Evolutionary conservation across 1,140 invertebrate species (phyloP).

Genomic region (Xylocopa sonorina): DNA sequence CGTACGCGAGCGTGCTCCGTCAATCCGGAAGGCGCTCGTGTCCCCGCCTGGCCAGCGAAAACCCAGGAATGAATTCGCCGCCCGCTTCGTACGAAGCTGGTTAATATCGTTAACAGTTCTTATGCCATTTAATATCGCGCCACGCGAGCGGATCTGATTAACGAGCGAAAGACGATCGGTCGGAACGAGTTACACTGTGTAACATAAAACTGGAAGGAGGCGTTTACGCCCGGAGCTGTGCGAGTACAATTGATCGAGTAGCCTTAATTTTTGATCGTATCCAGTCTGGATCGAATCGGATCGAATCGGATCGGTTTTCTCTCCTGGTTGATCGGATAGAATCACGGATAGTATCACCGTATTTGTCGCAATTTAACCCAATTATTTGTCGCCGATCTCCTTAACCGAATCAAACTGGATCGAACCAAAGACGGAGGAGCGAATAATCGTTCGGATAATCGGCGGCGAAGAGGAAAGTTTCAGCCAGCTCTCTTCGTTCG

Average conservation of each 20-base stretch:
- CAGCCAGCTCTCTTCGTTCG: background rate
- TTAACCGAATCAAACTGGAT: constrained; percentile 4
- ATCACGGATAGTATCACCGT: constrained; percentile 1
- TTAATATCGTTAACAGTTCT: too few relatives aligned
- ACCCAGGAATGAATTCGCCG: background rate
- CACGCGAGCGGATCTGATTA: too few relatives aligned
- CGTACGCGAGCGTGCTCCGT: background rate
- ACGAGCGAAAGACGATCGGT: too few relatives aligned
- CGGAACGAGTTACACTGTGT: too few relatives aligned
- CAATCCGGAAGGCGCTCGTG: background rate
- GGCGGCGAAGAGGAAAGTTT: background rate
- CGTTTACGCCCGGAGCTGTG: too few relatives aligned
- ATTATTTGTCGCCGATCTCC: constrained; percentile 10
- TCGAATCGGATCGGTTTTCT: background rate
- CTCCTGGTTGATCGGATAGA: background rate
- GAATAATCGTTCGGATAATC: background rate
- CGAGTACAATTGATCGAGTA: background rate
- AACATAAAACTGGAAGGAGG: too few relatives aligned
- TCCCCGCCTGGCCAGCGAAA: background rate
- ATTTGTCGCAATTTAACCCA: constrained; percentile 20
- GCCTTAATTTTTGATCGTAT: background rate
- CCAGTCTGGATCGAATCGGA: background rate
- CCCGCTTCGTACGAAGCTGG: background rate
- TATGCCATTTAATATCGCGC: too few relatives aligned
- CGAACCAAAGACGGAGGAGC: background rate